Evolutionary conservation across 2,888 invertebrate species (phyloP).

Genomic region (Cantharis nigra): DNA sequence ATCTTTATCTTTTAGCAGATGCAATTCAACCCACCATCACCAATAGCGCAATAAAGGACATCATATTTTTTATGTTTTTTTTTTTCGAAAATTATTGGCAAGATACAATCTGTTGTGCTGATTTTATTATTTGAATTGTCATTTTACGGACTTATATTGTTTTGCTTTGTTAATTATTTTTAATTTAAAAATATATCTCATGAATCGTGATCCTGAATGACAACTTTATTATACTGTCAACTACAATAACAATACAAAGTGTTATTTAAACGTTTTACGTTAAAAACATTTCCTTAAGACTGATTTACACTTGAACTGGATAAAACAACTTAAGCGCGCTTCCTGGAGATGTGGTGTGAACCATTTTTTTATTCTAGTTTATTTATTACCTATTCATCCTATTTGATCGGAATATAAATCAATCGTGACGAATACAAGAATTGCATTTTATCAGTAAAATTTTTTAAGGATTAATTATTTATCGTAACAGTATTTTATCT

Average conservation of each 20-base stretch:
- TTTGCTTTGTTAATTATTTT: background rate
- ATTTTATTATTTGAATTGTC: background rate
- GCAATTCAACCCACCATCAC: background rate
- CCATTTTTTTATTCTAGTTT: constrained; percentile 9
- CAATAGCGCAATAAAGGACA: background rate
- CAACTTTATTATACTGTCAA: constrained; percentile 9
- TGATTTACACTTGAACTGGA: constrained; percentile 18
- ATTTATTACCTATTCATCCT: background rate
- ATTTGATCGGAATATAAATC: background rate
- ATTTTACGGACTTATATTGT: background rate
- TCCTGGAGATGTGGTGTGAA: constrained; percentile 21
- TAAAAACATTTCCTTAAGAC: constrained; percentile 20
- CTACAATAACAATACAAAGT: constrained; percentile 11
- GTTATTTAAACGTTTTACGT: constrained; percentile 8
- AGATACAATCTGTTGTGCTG: background rate
- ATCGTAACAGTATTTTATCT: background rate
- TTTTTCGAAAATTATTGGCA: background rate
- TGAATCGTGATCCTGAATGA: background rate
- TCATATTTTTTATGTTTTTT: background rate
- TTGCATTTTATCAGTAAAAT: background rate
- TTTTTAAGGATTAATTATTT: background rate
- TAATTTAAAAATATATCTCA: background rate
- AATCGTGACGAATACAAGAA: background rate
- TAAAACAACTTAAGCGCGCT: constrained; percentile 24
- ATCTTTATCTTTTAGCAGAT: background rate